These are phyloP conservation scores for Phataginus tricuspis DNA, from an alignment of 2,797 vertebrate genomes.

Conservation along the genomic window DNA sequence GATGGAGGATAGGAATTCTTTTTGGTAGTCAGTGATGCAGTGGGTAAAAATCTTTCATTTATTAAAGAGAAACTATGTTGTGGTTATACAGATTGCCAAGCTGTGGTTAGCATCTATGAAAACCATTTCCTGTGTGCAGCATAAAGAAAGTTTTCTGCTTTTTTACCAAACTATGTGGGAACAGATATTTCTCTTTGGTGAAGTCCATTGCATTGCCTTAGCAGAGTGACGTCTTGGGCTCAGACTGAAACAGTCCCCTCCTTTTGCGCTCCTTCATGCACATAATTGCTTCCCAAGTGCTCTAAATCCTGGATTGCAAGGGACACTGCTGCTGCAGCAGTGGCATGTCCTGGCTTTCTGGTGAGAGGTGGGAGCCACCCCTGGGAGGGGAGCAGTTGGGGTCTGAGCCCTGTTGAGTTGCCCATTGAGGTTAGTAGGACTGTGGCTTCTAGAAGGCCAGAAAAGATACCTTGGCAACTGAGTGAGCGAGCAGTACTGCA, in stretches of 20 bases:
- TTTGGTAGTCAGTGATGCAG: conserved; percentile 35
- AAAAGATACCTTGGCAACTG: neutral
- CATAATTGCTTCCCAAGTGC: conserved; percentile 15
- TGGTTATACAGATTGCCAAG: conserved; percentile 78
- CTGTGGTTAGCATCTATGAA: conserved; percentile 82
- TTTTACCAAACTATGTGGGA: conserved; percentile 19
- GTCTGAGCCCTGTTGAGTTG: neutral
- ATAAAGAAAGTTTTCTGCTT: conserved; percentile 69
- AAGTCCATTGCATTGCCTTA: neutral
- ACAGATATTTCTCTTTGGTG: conserved; percentile 4
- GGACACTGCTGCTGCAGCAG: neutral
- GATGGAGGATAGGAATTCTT: neutral
- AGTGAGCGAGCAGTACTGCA: neutral
- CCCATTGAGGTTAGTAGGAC: neutral
- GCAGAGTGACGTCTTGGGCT: neutral
- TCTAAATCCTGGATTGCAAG: neutral
- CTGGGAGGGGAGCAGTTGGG: fast-evolving
- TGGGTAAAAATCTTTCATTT: conserved; percentile 74
- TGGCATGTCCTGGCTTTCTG: neutral
- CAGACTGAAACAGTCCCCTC: neutral
- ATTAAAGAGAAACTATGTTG: conserved; percentile 76
- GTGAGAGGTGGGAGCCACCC: neutral
- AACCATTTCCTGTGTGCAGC: conserved; percentile 83
- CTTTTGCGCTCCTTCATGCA: neutral
- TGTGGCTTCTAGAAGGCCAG: neutral